Base-by-base conservation (phyloP, 2,888 invertebrate species). In the Amiota communis region DNA sequence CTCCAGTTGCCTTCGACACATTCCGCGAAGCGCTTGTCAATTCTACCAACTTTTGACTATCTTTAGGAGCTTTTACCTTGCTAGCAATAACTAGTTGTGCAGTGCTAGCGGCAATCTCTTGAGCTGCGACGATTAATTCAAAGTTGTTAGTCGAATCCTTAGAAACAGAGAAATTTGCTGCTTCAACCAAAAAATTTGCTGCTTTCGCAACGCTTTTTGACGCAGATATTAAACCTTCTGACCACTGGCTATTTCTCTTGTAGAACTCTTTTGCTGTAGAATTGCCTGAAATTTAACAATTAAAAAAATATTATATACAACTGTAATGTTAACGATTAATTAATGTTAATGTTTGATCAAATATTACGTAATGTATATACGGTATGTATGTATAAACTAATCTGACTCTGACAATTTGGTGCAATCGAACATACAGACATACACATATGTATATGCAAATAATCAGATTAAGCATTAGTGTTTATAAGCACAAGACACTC, bases 201-300 rank as follows among this genome's bases (percentile, higher is more conserved):
- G 98, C 98, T 87, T 96, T 95, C 0, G 97, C 99, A 23, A 99
- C 98, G 15, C 98, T 95, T 89, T 99, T 99, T 0, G 99, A 98
- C 0, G 99, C 99, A 4, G 99, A 99, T 83, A 99, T 96, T 51
- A 99, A 92, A 8, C 99, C 99, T 89, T 99, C 98, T 0, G 99
- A 98, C 99, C 99, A 99, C 88, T 98, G 96, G 87, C 99, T 98
- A 90, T 99, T 99, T 79, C 97, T 92, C 89, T 98, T 96, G 90
- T 99, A 99, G 91, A 99, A 99, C 87, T 99, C 98, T 88, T 95
- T 97, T 0, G 94, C 93, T 8, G 97, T 94, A 6, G 95, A 93
- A 36, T 94, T 93, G 10, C 96, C 96, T 93, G 92, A 82, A 71
- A 82, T 1, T 48, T 20, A 51, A 10, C 47, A 20, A 59, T 59